phyloP scores from a whole-genome alignment of 2,888 invertebrate species.

The Oligia strigilis region DNA sequence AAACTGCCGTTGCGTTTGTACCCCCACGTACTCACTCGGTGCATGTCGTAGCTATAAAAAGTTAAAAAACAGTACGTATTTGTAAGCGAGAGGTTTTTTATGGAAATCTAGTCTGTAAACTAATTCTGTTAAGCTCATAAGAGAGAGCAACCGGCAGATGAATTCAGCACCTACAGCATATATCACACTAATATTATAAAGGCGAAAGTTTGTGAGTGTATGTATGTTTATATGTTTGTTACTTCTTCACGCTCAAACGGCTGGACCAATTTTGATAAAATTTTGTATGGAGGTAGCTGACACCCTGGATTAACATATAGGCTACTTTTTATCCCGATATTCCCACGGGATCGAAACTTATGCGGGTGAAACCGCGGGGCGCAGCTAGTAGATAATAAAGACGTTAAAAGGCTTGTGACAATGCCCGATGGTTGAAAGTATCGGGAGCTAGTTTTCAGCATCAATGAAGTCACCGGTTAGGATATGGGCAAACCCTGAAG shows the following conservation, averaged over 20 bases:
- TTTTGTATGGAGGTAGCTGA: too few species aligned
- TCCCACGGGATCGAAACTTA: too few species aligned
- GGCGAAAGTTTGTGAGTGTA: too few species aligned
- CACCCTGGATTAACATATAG: too few species aligned
- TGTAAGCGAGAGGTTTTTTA: neutral
- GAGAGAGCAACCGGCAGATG: neutral
- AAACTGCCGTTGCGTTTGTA: conserved; percentile 91
- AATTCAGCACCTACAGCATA: neutral
- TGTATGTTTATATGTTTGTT: too few species aligned
- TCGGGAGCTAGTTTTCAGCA: neutral
- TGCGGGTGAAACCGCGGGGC: too few species aligned
- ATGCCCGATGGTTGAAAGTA: neutral
- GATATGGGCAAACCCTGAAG: neutral
- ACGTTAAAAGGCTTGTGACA: neutral
- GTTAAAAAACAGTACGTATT: neutral
- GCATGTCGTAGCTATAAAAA: conserved; percentile 80
- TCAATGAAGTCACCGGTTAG: neutral
- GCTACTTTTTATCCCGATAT: too few species aligned
- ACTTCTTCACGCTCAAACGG: too few species aligned
- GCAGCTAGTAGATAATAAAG: neutral
- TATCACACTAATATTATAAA: too few species aligned
- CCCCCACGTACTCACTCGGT: conserved; percentile 91
- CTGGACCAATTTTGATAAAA: too few species aligned
- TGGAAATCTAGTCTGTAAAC: neutral
- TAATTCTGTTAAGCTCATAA: neutral